phyloP scores from a whole-genome alignment of 1,140 invertebrate species.

The Diachasmimorpha longicaudata region DNA sequence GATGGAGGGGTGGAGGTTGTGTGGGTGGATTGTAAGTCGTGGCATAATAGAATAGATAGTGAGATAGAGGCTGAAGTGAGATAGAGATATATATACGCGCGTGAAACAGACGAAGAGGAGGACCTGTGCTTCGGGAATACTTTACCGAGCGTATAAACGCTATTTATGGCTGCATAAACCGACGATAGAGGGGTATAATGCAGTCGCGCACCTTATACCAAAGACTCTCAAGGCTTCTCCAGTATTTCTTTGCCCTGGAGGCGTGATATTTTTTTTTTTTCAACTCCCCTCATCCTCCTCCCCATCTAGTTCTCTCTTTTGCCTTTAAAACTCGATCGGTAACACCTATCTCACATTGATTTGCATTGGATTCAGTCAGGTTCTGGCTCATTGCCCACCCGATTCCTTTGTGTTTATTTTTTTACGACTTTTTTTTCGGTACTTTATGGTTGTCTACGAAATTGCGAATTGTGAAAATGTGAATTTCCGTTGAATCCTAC shows the following conservation, averaged over 20 bases:
- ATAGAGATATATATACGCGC: not conserved
- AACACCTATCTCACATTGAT: slow-evolving; percentile 41
- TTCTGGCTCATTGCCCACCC: slow-evolving; percentile 25
- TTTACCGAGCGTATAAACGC: slow-evolving; percentile 58
- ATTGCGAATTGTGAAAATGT: not conserved
- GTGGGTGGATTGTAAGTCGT: slow-evolving; percentile 42
- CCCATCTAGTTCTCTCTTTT: slow-evolving; percentile 31
- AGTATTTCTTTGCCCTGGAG: not conserved
- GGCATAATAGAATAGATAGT: slow-evolving; percentile 58
- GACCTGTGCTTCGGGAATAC: slow-evolving; percentile 51
- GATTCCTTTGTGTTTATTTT: slow-evolving; percentile 16
- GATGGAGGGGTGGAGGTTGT: slow-evolving; percentile 16
- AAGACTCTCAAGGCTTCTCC: slow-evolving; percentile 28
- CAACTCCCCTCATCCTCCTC: slow-evolving; percentile 4
- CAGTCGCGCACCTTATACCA: slow-evolving; percentile 41
- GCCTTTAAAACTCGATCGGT: slow-evolving; percentile 24
- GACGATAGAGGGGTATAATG: slow-evolving; percentile 55
- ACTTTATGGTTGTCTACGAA: not conserved
- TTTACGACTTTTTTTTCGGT: not conserved
- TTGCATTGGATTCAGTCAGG: slow-evolving; percentile 49
- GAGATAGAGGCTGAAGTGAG: slow-evolving; percentile 46
- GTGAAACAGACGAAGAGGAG: slow-evolving; percentile 9
- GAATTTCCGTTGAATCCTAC: too few relatives aligned
- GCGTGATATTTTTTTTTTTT: slow-evolving; percentile 28
- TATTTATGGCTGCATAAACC: slow-evolving; percentile 61